Evolutionary conservation across 2,797 vertebrate species (phyloP).

Genomic region (Peromyscus nudipes): DNA sequence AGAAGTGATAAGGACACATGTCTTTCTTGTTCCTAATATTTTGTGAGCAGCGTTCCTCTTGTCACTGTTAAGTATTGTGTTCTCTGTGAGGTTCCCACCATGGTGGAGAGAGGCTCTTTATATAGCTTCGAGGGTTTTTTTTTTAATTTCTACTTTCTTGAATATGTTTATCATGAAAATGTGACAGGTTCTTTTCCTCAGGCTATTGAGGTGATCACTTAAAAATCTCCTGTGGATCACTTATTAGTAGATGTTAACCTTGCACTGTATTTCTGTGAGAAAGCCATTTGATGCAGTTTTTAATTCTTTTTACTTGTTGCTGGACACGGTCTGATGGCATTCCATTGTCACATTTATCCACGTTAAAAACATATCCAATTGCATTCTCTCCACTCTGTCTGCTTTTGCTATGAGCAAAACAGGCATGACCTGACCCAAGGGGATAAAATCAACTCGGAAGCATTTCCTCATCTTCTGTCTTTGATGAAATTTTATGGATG

Average conservation of each 20-base stretch:
- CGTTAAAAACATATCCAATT: neutral
- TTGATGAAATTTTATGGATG: neutral
- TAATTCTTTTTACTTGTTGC: neutral
- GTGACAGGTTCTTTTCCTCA: neutral
- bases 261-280: neutral
- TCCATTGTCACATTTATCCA: neutral
- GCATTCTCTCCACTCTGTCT: neutral
- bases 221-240: neutral
- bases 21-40: neutral
- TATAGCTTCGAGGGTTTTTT: neutral
- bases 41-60: neutral
- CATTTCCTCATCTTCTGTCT: neutral
- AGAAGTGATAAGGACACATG: neutral
- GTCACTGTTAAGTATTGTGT: neutral
- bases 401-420: neutral
- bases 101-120: rapidly evolving
- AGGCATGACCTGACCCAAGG: neutral
- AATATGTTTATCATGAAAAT: neutral
- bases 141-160: neutral
- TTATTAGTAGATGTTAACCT: neutral
- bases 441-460: neutral
- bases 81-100: neutral
- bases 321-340: neutral
- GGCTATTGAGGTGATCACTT: neutral
- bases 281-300: neutral